phyloP scores from a whole-genome alignment of 30 jellyfish, hydroid and myxozoan genomes.

The Haliclystus octoradiatus region DNA sequence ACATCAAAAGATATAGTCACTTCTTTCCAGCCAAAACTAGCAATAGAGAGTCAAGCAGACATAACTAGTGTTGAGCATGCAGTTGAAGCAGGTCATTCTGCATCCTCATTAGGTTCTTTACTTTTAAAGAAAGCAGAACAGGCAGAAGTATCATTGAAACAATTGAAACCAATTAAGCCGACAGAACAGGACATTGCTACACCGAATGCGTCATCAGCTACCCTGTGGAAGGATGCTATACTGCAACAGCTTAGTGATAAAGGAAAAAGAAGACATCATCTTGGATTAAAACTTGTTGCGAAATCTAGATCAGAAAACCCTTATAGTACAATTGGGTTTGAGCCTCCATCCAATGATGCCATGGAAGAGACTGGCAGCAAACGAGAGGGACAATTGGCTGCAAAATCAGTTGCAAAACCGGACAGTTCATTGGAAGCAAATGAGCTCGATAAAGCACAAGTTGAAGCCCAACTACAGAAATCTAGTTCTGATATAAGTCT shows the following conservation, averaged over 20 bases:
- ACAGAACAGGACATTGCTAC: neutral
- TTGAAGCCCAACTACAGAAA: neutral
- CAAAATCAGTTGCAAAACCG: too few species aligned
- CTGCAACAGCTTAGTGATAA: neutral
- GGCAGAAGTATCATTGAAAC: neutral
- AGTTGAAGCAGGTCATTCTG: neutral
- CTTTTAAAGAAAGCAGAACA: neutral
- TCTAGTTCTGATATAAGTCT: neutral
- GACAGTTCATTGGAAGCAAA: too few species aligned
- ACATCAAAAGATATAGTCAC: neutral
- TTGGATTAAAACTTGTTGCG: neutral
- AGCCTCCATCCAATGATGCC: neutral
- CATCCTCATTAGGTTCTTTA: neutral
- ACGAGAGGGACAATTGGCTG: neutral
- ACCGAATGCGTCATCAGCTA: neutral
- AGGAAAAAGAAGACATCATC: neutral
- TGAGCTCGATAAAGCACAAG: too few species aligned
- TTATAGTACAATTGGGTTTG: neutral
- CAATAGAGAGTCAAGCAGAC: neutral
- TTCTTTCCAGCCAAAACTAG: neutral
- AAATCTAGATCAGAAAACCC: neutral
- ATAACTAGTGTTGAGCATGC: neutral
- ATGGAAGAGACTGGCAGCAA: neutral
- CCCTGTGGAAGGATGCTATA: neutral
- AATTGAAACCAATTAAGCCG: neutral